Base-by-base conservation (phyloP, 2,113 vertebrate species). In the Todiramphus saurophagus region DNA sequence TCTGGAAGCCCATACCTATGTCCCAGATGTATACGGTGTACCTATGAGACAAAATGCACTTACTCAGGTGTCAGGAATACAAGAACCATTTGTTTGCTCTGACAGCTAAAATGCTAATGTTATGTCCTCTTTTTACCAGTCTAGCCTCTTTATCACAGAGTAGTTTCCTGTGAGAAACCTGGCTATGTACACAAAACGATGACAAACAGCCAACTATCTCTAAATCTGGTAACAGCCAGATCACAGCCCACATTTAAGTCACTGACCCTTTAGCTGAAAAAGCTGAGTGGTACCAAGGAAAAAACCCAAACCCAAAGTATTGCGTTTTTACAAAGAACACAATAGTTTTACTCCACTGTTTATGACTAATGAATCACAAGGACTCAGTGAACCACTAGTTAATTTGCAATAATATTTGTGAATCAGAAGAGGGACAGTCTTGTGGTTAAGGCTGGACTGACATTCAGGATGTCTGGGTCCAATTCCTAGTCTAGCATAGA, bases 401-500 rank as follows among this genome's bases (percentile, higher is more conserved):
- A 83, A 82, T 84, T 90, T 95, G 41, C 48, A 81, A 91, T 83
- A 90, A 75, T 53, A 84, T 87, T 92, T 93, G 44, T 96, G 96
- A 96, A 93, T 89, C 92, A 96, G 83, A 93, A 81, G 76, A 96
- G 60, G 72, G 72, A 69, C 43, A 51, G 69, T 63, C 68, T 89
- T 94, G 92, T 92, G 96, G 94, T 92, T 94, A 89, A 2, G 14
- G 73, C 80, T 96, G 85, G 90, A 87, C 83, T 95, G 83, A 90
- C 73, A 90, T 60, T 94, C 94, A 94, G 92, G 88, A 94, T 93
- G 94, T 96, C 95, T 97, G 95, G 67, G 89, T 83, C 84, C 92
- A 89, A 50, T 89, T 95, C 88, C 77, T 89, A 82, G 85, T 82
- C 93, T 95, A 96, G 93, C 80, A 76, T 46, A 84, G 76, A 87